phyloP scores from a whole-genome alignment of 2,113 vertebrate genomes.

The Zapus hudsonius region DNA sequence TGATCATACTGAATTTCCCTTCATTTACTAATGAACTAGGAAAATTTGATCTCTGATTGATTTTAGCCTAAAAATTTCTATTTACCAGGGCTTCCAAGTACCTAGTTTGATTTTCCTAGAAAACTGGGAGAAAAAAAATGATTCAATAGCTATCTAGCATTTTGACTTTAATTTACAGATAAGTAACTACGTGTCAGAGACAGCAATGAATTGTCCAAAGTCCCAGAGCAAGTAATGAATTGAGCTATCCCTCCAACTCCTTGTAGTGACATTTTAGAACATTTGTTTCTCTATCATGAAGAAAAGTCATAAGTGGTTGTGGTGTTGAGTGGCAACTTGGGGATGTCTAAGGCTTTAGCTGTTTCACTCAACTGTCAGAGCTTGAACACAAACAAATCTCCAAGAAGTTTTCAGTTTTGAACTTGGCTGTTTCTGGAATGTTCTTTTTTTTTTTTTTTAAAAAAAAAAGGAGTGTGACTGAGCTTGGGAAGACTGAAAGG shows the following conservation, averaged over 20 bases:
- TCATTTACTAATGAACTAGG: not conserved
- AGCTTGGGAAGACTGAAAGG: constrained; percentile 80
- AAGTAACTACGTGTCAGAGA: not conserved
- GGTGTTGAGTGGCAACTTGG: not conserved
- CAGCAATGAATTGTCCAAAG: not conserved
- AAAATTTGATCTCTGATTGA: not conserved
- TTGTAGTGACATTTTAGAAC: not conserved
- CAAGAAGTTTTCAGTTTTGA: constrained; percentile 76
- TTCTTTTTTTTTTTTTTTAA: too few species aligned
- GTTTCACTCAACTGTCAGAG: constrained; percentile 65
- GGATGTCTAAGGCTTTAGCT: constrained; percentile 56
- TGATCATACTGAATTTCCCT: not conserved
- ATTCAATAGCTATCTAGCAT: not conserved
- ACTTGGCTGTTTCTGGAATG: constrained; percentile 63
- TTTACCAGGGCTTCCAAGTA: not conserved
- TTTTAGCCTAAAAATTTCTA: not conserved
- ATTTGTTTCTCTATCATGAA: constrained; percentile 62
- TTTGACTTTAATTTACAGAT: not conserved
- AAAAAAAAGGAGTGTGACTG: constrained; percentile 79
- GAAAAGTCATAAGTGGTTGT: not conserved
- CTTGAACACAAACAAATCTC: constrained; percentile 82
- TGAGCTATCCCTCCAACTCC: not conserved
- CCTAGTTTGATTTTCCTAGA: not conserved
- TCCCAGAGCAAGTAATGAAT: not conserved
- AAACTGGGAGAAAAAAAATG: not conserved